Evolutionary conservation across 1,140 invertebrate genomes (phyloP).

Genomic region (Atta texana): DNA sequence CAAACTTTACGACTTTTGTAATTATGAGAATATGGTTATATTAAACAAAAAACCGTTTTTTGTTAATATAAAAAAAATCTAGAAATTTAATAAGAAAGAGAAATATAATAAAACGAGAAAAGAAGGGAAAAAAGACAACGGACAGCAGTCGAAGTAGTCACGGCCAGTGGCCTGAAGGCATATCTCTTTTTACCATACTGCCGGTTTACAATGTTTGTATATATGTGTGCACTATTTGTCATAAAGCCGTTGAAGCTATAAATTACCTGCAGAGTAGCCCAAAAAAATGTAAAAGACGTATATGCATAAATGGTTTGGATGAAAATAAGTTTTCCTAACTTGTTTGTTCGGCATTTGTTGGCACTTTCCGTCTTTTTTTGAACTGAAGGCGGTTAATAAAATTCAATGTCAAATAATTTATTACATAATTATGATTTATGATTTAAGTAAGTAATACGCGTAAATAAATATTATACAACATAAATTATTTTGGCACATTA

Average conservation of each 20-base stretch:
- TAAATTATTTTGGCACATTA: conserved; percentile 30
- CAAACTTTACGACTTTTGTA: conserved; percentile 69
- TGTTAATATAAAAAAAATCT: not conserved
- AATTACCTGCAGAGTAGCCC: conserved; percentile 75
- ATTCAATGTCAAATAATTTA: conserved; percentile 1
- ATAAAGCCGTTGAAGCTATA: conserved; percentile 81
- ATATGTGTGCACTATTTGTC: conserved; percentile 83
- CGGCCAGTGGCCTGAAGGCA: conserved; percentile 56
- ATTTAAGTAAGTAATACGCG: not conserved
- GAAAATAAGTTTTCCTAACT: conserved; percentile 46
- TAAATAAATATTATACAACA: not conserved
- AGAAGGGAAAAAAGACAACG: not conserved
- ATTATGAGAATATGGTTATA: conserved; percentile 32
- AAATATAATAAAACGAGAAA: not conserved
- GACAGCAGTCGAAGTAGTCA: conserved; percentile 64
- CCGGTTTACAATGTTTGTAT: conserved; percentile 83
- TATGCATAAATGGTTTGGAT: not conserved
- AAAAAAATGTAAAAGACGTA: too few relatives aligned
- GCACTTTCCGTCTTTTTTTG: not conserved
- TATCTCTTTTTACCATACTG: conserved; percentile 80
- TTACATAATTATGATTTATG: conserved; percentile 20
- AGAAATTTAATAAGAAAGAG: not conserved
- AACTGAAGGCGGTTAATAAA: not conserved
- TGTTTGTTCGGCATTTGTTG: not conserved
- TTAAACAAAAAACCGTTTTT: not conserved